Evolutionary conservation across 2,797 vertebrate genomes (phyloP), one percentile per base, ranked within the genome.

Genomic region (Triplophysa bombifrons): DNA sequence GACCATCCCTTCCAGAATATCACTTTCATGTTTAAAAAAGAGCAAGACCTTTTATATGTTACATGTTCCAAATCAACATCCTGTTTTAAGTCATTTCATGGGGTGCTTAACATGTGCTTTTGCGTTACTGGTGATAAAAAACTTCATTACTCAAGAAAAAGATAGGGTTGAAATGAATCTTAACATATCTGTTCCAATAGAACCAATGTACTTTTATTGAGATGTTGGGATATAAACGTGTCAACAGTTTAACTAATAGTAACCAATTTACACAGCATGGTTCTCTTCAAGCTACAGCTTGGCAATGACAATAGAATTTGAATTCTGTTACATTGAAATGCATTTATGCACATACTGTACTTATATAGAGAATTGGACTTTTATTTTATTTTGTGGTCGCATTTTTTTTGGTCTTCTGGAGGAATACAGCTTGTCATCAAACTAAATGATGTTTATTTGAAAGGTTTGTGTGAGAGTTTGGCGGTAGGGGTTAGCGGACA

Each of bases 31-130:
- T 41, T 5, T 30, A 30, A 63, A 55, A 30, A 30, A 27, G 60
- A 63, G 22, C 60, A 14, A 63, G 60, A 30, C 60, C 27, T 34
- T 63, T 30, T 5, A 30, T 63, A 34, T 30, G 11, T 27, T 30
- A 11, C 14, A 60, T 1, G 9, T 41, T 41, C 41, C 41, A 0
- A 9, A 25, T 2, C 25, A 60, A 22, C 20, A 12, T 58, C n/a
- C 55, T 58, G 55, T 58, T 58, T 58, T 58, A 58, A 60, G 13
- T 27, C 56, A 60, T 60, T 60, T 60, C 13, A 58, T 58, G 56
- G 4, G 22, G 4, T 27, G 14, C 22, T 60, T 60, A 27, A 60
- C 56, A 60, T 60, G 22, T 25, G 4, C 25, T 4, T 10, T 16
- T 60, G 56, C 22, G 12, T 60, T 60, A 14, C 56, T 27, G 60